These are phyloP conservation scores for Calliphora vicina DNA, from an alignment of 1,140 invertebrate genomes.

Conservation along the genomic window DNA sequence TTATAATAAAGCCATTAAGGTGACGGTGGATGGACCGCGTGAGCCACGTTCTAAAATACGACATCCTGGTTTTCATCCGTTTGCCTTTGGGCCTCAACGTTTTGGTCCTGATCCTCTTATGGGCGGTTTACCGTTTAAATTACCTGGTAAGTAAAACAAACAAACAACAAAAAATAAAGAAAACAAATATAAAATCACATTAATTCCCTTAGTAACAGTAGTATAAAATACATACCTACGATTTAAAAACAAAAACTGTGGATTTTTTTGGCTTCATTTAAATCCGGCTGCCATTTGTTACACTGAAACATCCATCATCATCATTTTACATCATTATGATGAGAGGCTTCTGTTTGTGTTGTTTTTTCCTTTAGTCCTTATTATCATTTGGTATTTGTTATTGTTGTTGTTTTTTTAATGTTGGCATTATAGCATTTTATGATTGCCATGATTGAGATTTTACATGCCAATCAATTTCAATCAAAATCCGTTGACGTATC, in stretches of 20 bases:
- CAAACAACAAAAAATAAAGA: neutral
- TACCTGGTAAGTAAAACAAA: conserved; percentile 73
- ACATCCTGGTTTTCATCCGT: conserved; percentile 85
- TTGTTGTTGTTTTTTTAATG: neutral
- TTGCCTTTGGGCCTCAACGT: conserved; percentile 81
- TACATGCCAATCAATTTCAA: conserved; percentile 33
- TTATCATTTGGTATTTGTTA: neutral
- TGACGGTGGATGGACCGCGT: conserved; percentile 96
- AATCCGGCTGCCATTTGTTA: neutral
- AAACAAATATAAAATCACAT: neutral
- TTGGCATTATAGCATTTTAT: conserved; percentile 29
- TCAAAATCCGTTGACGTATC: conserved; percentile 32
- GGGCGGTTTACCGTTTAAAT: conserved; percentile 81
- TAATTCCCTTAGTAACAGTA: neutral
- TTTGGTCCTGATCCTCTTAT: conserved; percentile 82
- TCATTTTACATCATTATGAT: neutral
- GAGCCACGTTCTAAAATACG: conserved; percentile 94
- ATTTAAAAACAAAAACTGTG: no score
- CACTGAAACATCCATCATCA: neutral
- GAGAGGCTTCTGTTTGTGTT: neutral
- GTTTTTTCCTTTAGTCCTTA: neutral
- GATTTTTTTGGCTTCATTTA: neutral
- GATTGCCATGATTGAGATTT: conserved; percentile 32
- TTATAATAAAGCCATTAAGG: conserved; percentile 95
- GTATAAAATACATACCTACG: no score